These are phyloP conservation scores for Phalacrocorax pelagicus DNA, from an alignment of 2,113 vertebrate genomes.

Conservation along the genomic window DNA sequence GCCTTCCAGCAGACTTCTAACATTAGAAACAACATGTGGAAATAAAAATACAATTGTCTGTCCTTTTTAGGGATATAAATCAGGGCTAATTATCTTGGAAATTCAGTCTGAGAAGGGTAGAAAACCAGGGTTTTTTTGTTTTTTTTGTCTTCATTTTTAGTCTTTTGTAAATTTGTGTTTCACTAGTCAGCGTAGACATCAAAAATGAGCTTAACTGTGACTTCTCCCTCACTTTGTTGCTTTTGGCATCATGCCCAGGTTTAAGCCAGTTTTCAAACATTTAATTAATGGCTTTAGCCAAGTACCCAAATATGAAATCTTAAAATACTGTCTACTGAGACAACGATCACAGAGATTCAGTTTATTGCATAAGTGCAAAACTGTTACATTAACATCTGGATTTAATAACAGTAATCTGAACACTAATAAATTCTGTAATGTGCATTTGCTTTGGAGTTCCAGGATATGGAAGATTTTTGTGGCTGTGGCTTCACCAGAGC, in stretches of 20 bases:
- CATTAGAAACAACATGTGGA: not conserved
- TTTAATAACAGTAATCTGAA: conserved; percentile 48
- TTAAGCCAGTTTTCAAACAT: conserved; percentile 49
- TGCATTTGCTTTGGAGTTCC: conserved; percentile 34
- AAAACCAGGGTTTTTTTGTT: not conserved
- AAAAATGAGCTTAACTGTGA: not conserved
- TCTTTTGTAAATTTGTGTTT: not conserved
- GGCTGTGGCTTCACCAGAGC: not conserved
- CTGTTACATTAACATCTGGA: conserved; percentile 42
- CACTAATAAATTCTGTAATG: conserved; percentile 19
- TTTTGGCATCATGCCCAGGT: not conserved
- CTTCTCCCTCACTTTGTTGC: not conserved
- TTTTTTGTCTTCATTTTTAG: not conserved
- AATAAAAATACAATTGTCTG: not conserved
- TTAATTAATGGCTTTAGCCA: conserved; percentile 31
- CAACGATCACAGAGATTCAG: not conserved
- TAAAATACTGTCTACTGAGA: conserved; percentile 32
- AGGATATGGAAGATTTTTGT: conserved; percentile 35
- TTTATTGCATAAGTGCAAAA: conserved; percentile 32
- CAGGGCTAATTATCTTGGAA: not conserved
- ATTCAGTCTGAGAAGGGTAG: not conserved
- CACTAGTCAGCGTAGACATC: not conserved
- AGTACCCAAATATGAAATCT: conserved; percentile 17
- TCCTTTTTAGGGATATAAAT: not conserved
- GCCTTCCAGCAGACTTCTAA: not conserved